Conservation (phyloP, 1,140 invertebrate species). For the Scaptodrosophila lebanonensis region DNA sequence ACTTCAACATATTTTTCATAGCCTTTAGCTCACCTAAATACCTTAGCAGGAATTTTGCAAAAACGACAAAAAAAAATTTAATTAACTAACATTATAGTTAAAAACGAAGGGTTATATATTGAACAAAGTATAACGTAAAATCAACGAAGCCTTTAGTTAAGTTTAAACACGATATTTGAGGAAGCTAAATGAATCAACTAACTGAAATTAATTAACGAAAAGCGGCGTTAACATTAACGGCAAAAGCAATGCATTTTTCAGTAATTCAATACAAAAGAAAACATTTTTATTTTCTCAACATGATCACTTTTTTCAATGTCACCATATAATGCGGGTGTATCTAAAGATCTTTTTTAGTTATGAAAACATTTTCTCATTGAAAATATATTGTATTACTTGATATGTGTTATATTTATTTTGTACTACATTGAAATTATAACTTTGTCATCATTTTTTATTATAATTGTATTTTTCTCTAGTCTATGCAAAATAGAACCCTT, state of each 20-base stretch:
- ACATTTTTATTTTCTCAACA: constrained; percentile 21
- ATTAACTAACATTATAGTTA: not conserved
- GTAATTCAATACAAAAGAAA: constrained; percentile 49
- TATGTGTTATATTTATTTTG: constrained; percentile 25
- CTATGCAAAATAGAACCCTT: constrained; percentile 32
- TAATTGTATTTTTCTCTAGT: constrained; percentile 35
- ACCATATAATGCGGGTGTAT: no score
- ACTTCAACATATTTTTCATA: no score
- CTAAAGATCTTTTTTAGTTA: no score
- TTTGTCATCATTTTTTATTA: constrained; percentile 28
- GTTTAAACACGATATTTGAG: constrained; percentile 42
- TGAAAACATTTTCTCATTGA: no score
- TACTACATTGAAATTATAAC: constrained; percentile 21
- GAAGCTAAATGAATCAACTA: constrained; percentile 40
- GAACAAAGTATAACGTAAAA: no score
- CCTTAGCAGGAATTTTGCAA: not conserved
- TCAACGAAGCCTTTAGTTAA: constrained; percentile 56
- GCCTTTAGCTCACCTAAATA: no score
- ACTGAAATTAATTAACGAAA: constrained; percentile 37
- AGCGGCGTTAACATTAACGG: constrained; percentile 24
- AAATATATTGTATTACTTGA: constrained; percentile 44
- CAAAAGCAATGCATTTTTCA: constrained; percentile 57
- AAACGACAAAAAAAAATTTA: constrained; percentile 1
- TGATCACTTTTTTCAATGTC: constrained; percentile 21
- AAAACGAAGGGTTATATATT: not conserved